Evolutionary conservation across 2,888 invertebrate species (phyloP), one percentile per base, ranked within the genome.

Genomic region (Dasysyrphus albostriatus): DNA sequence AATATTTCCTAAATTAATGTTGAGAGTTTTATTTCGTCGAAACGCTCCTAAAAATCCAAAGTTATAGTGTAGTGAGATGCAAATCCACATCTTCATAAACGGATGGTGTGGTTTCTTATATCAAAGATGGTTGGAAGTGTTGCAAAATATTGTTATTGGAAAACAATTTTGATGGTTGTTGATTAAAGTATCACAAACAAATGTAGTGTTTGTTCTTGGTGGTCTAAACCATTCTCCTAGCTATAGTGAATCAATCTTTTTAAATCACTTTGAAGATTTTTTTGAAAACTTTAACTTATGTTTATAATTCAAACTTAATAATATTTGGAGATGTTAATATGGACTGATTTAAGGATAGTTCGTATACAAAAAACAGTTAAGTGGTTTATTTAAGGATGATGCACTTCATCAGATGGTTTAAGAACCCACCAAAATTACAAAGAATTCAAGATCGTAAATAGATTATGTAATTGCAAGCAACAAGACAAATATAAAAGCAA

Each of bases 141-240:
- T n/a, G n/a, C n/a, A n/a, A n/a, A 51, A 51, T 51, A 19, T 51
- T 51, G 51, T n/a, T 6, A 19, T 51, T n/a, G 49, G 49, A 49
- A 49, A 49, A 16, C 49, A 49, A 49, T 16, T 49, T 2, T 49
- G 49, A 16, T 51, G 19, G 19, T 51, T 51, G 9, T 51, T 51
- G n/a, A 24, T 51, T 9, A 51, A 51, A 51, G 51, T 51, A 51
- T 19, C 19, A 51, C 19, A 51, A 51, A 19, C 19, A 19, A 51
- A 51, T 24, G 7, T 24, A 19, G 24, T 24, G 24, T 24, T 19
- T 51, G 10, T 51, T 24, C 51, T 51, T 51, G 51, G 24, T 19
- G 24, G 51, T 19, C 4, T 51, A 7, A 24, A 19, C 51, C 12
- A 24, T 24, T 51, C 51, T 19, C 51, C 51, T 24, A 51, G 51